phyloP scores from a whole-genome alignment of 2,888 invertebrate genomes.

The Byasa hedistus region DNA sequence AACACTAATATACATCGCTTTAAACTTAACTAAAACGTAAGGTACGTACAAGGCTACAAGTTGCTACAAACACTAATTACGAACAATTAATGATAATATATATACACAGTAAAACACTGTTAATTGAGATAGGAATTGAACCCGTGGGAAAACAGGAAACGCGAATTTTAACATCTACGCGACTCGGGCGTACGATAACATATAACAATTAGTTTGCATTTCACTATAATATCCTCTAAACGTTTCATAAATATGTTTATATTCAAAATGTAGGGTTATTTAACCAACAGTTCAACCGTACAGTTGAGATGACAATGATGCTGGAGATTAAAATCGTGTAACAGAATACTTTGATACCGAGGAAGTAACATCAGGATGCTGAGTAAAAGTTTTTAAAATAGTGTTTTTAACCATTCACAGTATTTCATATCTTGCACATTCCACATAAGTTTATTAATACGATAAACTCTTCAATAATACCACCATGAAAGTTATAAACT shows the following conservation, averaged over 20 bases:
- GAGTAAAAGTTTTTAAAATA: too few species aligned
- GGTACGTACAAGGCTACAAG: slow-evolving; percentile 15
- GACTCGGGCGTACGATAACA: slow-evolving; percentile 12
- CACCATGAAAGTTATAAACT: too few species aligned
- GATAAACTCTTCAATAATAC: too few species aligned
- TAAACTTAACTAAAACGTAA: slow-evolving; percentile 13
- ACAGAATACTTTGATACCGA: too few species aligned
- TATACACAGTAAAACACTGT: slow-evolving; percentile 16
- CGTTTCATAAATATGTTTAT: background rate
- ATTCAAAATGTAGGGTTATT: background rate
- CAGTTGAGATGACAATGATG: too few species aligned
- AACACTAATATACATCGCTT: slow-evolving; percentile 11
- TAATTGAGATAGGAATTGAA: slow-evolving; percentile 24
- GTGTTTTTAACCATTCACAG: too few species aligned
- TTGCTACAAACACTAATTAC: slow-evolving; percentile 12
- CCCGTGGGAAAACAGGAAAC: slow-evolving; percentile 11
- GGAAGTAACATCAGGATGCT: too few species aligned
- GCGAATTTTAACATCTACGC: slow-evolving; percentile 6
- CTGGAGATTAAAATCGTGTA: too few species aligned
- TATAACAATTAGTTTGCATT: background rate
- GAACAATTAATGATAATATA: slow-evolving; percentile 15
- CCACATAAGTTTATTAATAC: too few species aligned
- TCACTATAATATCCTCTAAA: slow-evolving; percentile 1
- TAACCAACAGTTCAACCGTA: too few species aligned
- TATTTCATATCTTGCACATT: too few species aligned